Evolutionary conservation across 2,113 vertebrate species (phyloP).

Genomic region (Ailurus styani): DNA sequence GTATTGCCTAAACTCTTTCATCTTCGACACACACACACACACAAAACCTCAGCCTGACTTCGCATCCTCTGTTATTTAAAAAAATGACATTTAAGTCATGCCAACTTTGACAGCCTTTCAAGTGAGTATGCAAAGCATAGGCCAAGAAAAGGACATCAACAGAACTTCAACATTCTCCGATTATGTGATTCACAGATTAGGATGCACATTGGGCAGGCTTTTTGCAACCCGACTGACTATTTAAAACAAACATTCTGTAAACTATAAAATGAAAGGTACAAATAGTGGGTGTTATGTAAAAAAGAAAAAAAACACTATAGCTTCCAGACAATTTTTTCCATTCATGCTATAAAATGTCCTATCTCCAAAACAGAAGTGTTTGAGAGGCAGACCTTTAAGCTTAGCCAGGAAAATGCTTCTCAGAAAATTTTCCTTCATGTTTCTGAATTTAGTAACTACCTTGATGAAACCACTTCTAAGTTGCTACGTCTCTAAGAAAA

Average conservation of each 20-base stretch:
- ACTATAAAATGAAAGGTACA: slow-evolving; percentile 21
- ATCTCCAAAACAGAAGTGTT: slow-evolving; percentile 72
- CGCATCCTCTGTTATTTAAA: slow-evolving; percentile 69
- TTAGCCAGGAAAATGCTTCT: slow-evolving; percentile 68
- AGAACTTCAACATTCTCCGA: not conserved
- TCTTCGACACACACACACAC: slow-evolving; percentile 37
- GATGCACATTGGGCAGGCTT: not conserved
- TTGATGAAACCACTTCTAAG: slow-evolving; percentile 58
- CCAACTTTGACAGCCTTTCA: slow-evolving; percentile 72
- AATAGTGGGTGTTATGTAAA: not conserved
- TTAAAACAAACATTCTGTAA: slow-evolving; percentile 50
- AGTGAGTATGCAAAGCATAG: not conserved
- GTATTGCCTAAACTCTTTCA: slow-evolving; percentile 76
- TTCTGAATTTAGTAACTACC: slow-evolving; percentile 63
- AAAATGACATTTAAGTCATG: slow-evolving; percentile 78
- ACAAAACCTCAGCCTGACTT: slow-evolving; percentile 68
- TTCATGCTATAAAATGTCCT: slow-evolving; percentile 69
- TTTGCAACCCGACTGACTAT: not conserved
- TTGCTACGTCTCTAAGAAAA: slow-evolving; percentile 47
- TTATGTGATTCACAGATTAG: slow-evolving; percentile 33
- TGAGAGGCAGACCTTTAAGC: slow-evolving; percentile 66
- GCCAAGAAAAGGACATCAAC: slow-evolving; percentile 31
- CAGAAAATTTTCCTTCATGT: slow-evolving; percentile 59
- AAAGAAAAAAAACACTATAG: not conserved
- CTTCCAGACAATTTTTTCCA: slow-evolving; percentile 66